Percentiles rank a stretch among this genome's conserved stretches.
These are phyloP conservation scores for Bombylius discolor DNA, from an alignment of 2,888 invertebrate species.

Conservation along the genomic window DNA sequence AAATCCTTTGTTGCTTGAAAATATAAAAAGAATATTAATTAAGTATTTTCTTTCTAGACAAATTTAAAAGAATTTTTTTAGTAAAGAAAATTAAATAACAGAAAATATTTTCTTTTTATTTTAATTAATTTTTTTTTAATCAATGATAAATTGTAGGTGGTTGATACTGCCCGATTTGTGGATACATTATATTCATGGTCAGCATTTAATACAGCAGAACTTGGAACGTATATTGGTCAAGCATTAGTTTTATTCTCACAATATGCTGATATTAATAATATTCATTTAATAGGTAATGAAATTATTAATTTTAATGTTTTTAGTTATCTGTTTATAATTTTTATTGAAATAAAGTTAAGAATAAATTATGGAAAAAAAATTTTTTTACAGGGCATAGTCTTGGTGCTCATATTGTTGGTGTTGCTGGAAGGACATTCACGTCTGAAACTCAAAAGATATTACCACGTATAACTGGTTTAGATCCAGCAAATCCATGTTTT, in stretches of 20 bases:
- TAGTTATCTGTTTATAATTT: background rate
- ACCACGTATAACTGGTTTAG: slow-evolving; percentile 30
- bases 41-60: background rate
- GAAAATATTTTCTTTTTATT: background rate
- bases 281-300: slow-evolving; percentile 28
- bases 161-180: slow-evolving; percentile 28
- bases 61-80: background rate
- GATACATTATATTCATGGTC: slow-evolving; percentile 34
- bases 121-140: no score
- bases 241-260: slow-evolving; percentile 25
- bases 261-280: slow-evolving; percentile 22
- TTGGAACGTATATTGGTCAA: slow-evolving; percentile 27
- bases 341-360: background rate
- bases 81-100: no score
- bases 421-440: slow-evolving; percentile 26
- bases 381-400: slow-evolving; percentile 27
- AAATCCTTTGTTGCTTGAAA: no score
- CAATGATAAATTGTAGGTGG: slow-evolving; percentile 19
- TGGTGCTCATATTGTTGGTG: slow-evolving; percentile 32
- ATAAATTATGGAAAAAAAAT: no score
- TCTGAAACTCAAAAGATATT: slow-evolving; percentile 22
- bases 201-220: slow-evolving; percentile 31
- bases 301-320: background rate
- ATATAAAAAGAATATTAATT: background rate
- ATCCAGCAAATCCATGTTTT: slow-evolving; percentile 34